Conservation (phyloP, 1,140 invertebrate species). For the Melipona quadrifasciata region DNA sequence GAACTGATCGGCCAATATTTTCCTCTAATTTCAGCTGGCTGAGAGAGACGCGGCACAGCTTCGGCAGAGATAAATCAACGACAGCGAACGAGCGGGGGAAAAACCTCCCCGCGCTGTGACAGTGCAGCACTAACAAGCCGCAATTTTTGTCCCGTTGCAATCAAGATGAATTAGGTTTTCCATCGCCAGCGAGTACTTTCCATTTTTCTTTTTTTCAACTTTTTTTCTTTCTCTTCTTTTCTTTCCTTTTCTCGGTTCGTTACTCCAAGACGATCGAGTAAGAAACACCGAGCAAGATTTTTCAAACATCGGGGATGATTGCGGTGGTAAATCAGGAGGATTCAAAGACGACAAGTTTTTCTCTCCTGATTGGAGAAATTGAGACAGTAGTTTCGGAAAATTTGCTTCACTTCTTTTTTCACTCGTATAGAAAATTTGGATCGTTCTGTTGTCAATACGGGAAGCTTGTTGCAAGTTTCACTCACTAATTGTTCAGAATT, state of each 20-base stretch:
- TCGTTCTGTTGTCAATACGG: not conserved
- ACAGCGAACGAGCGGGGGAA: constrained; percentile 2
- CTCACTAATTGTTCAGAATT: not conserved
- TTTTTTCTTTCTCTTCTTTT: not conserved
- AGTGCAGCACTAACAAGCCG: not conserved
- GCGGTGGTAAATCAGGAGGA: not conserved
- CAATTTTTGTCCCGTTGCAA: constrained; percentile 35
- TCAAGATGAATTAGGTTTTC: constrained; percentile 50
- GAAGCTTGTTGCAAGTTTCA: not conserved
- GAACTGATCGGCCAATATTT: constrained; percentile 30
- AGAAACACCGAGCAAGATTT: not conserved
- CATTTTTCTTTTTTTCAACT: constrained; percentile 24
- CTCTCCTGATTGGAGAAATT: not conserved
- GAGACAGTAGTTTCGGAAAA: not conserved
- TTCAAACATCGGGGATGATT: constrained; percentile 3
- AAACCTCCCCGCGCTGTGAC: not conserved
- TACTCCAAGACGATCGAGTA: not conserved
- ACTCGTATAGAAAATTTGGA: not conserved
- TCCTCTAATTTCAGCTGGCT: constrained; percentile 27
- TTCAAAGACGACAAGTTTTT: not conserved
- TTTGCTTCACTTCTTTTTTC: not conserved
- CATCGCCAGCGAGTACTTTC: constrained; percentile 28
- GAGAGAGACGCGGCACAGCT: not conserved
- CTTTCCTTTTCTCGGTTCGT: not conserved
- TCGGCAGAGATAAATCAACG: constrained; percentile 29